Percentiles rank a stretch among this genome's conserved stretches.
Conservation (phyloP, 2,113 vertebrate species). For the Corvus hawaiiensis region DNA sequence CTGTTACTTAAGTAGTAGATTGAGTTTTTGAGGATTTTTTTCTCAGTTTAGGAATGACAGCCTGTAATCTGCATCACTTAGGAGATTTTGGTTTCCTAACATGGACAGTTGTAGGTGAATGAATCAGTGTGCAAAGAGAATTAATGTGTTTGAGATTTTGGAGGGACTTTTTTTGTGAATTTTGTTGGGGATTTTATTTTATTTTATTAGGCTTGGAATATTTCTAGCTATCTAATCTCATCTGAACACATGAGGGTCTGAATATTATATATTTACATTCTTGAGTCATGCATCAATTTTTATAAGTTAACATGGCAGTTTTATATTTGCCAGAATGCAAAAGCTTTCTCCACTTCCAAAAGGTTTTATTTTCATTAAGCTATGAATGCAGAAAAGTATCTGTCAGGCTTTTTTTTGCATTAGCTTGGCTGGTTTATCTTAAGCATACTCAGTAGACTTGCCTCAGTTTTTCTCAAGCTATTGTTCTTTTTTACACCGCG, state of each 20-base stretch:
- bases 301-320: neutral
- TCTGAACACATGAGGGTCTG: neutral
- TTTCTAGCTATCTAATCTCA: neutral
- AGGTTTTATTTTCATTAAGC: conserved; percentile 56
- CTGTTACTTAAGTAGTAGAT: neutral
- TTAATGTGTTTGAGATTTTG: neutral
- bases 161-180: neutral
- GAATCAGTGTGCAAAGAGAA: neutral
- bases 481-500: conserved; percentile 75
- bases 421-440: conserved; percentile 47
- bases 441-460: conserved; percentile 47
- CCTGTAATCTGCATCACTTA: neutral
- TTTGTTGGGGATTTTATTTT: neutral
- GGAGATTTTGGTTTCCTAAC: neutral
- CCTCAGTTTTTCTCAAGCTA: conserved; percentile 72
- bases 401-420: neutral
- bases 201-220: neutral
- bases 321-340: neutral
- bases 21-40: neutral
- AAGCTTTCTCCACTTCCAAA: neutral
- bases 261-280: neutral
- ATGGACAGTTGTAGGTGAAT: neutral
- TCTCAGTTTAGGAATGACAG: neutral
- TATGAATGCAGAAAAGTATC: neutral
- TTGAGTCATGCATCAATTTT: neutral